Percentiles rank a stretch among this genome's conserved stretches.
Conservation (phyloP, 2,113 vertebrate species). For the Gymnogyps californianus region DNA sequence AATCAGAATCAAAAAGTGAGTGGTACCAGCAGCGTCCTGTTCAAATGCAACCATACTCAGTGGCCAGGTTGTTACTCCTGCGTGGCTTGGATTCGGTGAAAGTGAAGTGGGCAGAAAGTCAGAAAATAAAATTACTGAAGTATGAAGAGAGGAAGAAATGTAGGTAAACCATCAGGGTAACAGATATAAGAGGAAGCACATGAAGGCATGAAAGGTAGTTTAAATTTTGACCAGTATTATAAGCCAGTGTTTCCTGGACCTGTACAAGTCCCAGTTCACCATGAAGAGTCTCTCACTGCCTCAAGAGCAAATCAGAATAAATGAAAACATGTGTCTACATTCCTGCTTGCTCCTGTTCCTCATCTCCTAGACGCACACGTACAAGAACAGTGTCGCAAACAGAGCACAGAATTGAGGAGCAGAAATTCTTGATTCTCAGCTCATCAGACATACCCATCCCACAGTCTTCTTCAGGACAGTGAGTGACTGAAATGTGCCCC, state of each 20-base stretch:
- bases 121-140: neutral
- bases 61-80: neutral
- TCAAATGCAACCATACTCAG: neutral
- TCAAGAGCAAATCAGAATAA: neutral
- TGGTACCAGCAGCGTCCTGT: neutral
- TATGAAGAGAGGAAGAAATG: neutral
- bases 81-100: neutral
- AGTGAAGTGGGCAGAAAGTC: neutral
- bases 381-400: rapidly evolving
- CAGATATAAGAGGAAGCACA: neutral
- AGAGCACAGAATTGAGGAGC: neutral
- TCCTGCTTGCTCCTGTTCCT: neutral
- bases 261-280: neutral
- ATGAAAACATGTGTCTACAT: neutral
- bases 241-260: neutral
- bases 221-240: neutral
- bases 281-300: neutral
- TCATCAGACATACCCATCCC: neutral
- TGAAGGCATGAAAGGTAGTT: neutral
- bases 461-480: neutral
- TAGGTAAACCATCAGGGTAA: neutral
- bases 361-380: rapidly evolving
- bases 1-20: neutral
- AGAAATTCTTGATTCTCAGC: neutral
- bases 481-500: neutral